Evolutionary conservation across 2,113 vertebrate genomes (phyloP).

Genomic region (Tupaia chinensis): DNA sequence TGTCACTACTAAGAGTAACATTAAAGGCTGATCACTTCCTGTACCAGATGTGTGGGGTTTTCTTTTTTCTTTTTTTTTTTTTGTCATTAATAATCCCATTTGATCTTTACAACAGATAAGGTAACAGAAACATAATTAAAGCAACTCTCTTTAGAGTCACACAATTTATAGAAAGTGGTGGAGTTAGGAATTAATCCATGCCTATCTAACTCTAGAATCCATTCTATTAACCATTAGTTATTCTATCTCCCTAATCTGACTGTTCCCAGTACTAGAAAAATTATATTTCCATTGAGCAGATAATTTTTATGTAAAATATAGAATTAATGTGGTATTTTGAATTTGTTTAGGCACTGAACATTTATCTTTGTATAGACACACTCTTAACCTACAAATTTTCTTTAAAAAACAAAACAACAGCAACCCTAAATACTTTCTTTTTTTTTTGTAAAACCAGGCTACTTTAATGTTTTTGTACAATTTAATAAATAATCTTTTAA

Average conservation of each 20-base stretch:
- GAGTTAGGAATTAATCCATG: background rate
- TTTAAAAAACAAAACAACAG: background rate
- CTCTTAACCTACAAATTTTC: background rate
- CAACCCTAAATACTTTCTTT: background rate
- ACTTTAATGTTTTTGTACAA: too few species aligned
- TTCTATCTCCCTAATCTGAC: rapidly evolving
- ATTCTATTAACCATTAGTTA: background rate
- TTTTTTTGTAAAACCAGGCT: too few species aligned
- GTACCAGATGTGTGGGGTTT: background rate
- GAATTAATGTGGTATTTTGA: background rate
- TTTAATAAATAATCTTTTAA: too few species aligned
- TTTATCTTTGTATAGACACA: background rate
- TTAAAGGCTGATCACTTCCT: background rate
- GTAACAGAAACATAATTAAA: background rate
- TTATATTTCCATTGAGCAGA: background rate
- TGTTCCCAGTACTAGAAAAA: background rate
- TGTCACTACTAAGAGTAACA: background rate
- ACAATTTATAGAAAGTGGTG: background rate
- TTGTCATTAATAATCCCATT: background rate
- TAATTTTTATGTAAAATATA: constrained; percentile 38
- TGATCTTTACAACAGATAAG: background rate
- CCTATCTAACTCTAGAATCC: background rate
- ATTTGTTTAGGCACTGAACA: constrained; percentile 8
- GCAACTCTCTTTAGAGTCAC: background rate
- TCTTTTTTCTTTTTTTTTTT: background rate